Evolutionary conservation across 2,888 invertebrate species (phyloP).

Genomic region (Gasteruption jaculator): DNA sequence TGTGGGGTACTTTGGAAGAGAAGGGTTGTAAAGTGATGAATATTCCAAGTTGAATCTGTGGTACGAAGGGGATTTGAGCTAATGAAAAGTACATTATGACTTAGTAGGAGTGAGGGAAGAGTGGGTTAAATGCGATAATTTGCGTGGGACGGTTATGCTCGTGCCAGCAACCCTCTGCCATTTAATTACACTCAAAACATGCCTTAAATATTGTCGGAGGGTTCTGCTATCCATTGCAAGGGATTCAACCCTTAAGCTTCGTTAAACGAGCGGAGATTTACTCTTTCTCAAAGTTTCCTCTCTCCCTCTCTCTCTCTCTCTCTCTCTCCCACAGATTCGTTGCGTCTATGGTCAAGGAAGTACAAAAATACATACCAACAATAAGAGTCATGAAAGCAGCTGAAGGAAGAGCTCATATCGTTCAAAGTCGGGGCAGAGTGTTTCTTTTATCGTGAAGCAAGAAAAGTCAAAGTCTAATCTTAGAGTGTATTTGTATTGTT

Average conservation of each 20-base stretch:
- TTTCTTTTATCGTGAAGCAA: too few relatives aligned
- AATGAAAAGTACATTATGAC: constrained; percentile 50
- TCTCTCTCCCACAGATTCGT: constrained; percentile 22
- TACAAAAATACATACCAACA: too few relatives aligned
- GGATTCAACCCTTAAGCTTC: constrained; percentile 42
- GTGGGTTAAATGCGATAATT: constrained; percentile 48
- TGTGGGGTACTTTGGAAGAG: constrained; percentile 26
- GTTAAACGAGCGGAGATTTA: constrained; percentile 41
- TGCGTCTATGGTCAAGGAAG: too few relatives aligned
- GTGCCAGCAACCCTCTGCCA: constrained; percentile 42
- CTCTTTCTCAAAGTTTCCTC: constrained; percentile 18
- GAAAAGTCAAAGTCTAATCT: too few relatives aligned
- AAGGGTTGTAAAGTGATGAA: constrained; percentile 47
- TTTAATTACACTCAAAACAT: constrained; percentile 51
- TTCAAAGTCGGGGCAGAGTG: too few relatives aligned
- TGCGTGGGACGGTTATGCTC: constrained; percentile 45
- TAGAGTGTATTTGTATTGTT: too few relatives aligned
- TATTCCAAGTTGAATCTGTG: constrained; percentile 42
- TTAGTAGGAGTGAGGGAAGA: constrained; percentile 21
- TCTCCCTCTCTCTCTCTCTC: constrained; percentile 15
- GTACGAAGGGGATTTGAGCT: constrained; percentile 38
- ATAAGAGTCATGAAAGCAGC: too few relatives aligned
- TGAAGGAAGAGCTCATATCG: too few relatives aligned
- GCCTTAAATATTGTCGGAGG: constrained; percentile 49
- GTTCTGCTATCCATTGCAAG: too few relatives aligned